Conservation (phyloP, 2,888 invertebrate genomes). For the Melinaea menophilus region DNA sequence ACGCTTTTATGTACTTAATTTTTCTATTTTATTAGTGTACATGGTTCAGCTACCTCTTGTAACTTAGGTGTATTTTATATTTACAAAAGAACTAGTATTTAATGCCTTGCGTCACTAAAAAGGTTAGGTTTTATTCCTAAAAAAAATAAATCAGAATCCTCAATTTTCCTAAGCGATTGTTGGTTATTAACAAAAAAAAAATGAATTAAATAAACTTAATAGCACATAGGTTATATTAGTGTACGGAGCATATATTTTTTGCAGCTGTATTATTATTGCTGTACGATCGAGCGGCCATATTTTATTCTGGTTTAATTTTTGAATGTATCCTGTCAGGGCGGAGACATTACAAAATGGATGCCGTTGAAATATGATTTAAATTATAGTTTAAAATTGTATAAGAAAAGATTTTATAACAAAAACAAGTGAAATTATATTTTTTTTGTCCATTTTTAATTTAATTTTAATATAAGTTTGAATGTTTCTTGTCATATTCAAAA, state of each 20-base stretch:
- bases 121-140: constrained; percentile 50
- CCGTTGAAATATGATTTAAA: constrained; percentile 23
- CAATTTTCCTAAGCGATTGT: constrained; percentile 57
- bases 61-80: constrained; percentile 71
- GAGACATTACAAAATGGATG: constrained; percentile 37
- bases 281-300: constrained; percentile 64
- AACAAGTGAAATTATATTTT: constrained; percentile 22
- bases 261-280: constrained; percentile 60
- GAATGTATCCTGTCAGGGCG: constrained; percentile 41
- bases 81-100: constrained; percentile 48
- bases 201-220: constrained; percentile 50
- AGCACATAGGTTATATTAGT: constrained; percentile 51
- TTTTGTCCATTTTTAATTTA: constrained; percentile 7
- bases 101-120: constrained; percentile 45
- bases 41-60: constrained; percentile 70
- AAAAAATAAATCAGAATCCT: constrained; percentile 47
- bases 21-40: constrained; percentile 42
- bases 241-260: constrained; percentile 62
- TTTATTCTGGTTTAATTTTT: constrained; percentile 44
- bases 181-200: constrained; percentile 44
- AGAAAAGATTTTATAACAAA: constrained; percentile 16
- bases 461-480: neutral
- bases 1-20: constrained; percentile 60
- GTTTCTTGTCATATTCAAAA: neutral
- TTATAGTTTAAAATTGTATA: neutral